phyloP scores from a whole-genome alignment of 2,888 invertebrate genomes.

The Ectropis crepuscularia region DNA sequence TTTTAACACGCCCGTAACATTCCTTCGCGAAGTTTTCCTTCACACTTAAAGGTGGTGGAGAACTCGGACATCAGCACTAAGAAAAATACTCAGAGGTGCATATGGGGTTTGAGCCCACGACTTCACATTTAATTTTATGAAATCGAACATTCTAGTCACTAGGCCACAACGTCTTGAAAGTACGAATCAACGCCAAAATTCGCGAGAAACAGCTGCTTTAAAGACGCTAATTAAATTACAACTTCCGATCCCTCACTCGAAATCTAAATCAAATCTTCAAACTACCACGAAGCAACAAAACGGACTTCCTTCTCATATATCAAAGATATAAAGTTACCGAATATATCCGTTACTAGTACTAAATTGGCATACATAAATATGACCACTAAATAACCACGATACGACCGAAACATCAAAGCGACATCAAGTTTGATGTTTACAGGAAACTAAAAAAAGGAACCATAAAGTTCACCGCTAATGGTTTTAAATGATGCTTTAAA shows the following conservation, averaged over 20 bases:
- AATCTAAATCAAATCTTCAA: not conserved
- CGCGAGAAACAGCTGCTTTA: too few relatives aligned
- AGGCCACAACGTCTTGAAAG: too few relatives aligned
- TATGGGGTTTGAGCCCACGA: too few relatives aligned
- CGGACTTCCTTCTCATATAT: slow-evolving; percentile 34
- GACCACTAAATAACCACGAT: slow-evolving; percentile 42
- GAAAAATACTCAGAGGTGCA: too few relatives aligned
- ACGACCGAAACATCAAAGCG: slow-evolving; percentile 48
- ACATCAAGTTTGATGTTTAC: slow-evolving; percentile 48
- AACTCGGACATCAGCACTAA: too few relatives aligned
- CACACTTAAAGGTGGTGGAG: too few relatives aligned
- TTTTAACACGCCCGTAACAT: too few relatives aligned
- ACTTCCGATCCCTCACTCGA: not conserved
- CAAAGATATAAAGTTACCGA: slow-evolving; percentile 35
- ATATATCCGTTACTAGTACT: slow-evolving; percentile 32
- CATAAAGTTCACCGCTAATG: slow-evolving; percentile 53
- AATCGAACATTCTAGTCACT: not conserved
- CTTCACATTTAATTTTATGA: too few relatives aligned
- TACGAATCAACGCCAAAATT: too few relatives aligned
- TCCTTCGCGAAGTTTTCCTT: too few relatives aligned
- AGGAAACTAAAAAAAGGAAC: slow-evolving; percentile 49
- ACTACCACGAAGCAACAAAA: slow-evolving; percentile 7
- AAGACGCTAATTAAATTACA: not conserved
- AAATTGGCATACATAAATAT: slow-evolving; percentile 38
- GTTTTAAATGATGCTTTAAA: slow-evolving; percentile 56